Evolutionary conservation across 35 echinoderm and acorn worm species (phyloP).

Genomic region (Lytechinus pictus): DNA sequence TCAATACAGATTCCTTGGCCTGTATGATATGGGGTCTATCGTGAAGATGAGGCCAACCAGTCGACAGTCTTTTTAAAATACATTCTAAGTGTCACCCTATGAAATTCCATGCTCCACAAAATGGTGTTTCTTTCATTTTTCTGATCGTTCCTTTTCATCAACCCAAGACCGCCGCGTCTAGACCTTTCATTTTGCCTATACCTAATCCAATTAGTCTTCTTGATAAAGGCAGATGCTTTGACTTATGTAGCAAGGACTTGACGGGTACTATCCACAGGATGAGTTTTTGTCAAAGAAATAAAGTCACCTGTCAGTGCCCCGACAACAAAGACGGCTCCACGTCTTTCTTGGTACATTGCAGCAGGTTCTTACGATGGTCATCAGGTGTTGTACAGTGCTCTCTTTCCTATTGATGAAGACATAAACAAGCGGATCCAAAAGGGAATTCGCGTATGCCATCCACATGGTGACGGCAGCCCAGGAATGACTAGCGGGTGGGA

Average conservation of each 20-base stretch:
- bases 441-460: slow-evolving; percentile 55
- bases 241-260: too few species aligned
- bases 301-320: not conserved
- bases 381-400: not conserved
- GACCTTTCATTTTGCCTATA: too few species aligned
- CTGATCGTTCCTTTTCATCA: too few species aligned
- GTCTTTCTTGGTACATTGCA: not conserved
- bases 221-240: too few species aligned
- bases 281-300: too few species aligned
- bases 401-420: slow-evolving; percentile 28
- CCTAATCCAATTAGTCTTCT: too few species aligned
- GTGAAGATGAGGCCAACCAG: not conserved
- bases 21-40: not conserved
- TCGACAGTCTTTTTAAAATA: not conserved
- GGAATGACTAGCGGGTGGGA: not conserved
- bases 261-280: too few species aligned
- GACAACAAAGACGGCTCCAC: not conserved
- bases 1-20: not conserved
- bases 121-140: too few species aligned
- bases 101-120: too few species aligned
- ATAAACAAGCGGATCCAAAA: slow-evolving; percentile 59
- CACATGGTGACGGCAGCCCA: slow-evolving; percentile 59
- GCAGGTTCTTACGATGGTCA: not conserved
- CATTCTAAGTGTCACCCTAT: too few species aligned
- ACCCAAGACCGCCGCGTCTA: too few species aligned